Percentiles rank a stretch among this genome's conserved stretches.
phyloP scores from a whole-genome alignment of 2,113 vertebrate species.

The Corvus hawaiiensis region DNA sequence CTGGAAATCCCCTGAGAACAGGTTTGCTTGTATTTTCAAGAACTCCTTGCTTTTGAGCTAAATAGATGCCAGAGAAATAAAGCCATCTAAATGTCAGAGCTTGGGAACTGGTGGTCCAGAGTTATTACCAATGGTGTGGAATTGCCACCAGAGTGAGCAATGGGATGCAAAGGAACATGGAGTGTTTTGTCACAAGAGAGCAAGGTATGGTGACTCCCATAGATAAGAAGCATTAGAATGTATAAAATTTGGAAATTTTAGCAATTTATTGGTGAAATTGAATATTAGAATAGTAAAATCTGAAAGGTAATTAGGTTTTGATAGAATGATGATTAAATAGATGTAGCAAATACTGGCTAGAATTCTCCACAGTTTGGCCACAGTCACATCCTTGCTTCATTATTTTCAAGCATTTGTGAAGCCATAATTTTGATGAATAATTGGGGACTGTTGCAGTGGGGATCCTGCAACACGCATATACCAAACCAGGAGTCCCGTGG shows the following conservation, averaged over 20 bases:
- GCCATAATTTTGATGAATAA: not conserved
- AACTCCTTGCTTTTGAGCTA: not conserved
- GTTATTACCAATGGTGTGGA: not conserved
- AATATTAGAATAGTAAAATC: not conserved
- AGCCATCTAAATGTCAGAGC: not conserved
- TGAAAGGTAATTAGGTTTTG: not conserved
- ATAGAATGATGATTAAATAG: not conserved
- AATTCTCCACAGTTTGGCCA: not conserved
- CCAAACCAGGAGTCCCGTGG: too few species aligned
- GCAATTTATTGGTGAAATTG: not conserved
- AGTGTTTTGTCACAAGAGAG: not conserved
- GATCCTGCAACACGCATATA: too few species aligned
- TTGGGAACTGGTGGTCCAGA: not conserved
- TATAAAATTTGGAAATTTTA: not conserved
- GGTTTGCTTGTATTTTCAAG: not conserved
- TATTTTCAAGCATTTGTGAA: not conserved
- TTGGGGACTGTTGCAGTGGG: too few species aligned
- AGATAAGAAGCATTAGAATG: not conserved
- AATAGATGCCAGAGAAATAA: not conserved
- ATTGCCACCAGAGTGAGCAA: not conserved
- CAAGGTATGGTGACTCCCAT: not conserved
- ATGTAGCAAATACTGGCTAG: not conserved
- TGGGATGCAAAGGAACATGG: not conserved
- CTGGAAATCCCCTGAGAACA: not conserved
- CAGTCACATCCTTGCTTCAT: rapidly evolving